A percentile compares a stretch with the other conserved stretches of the same genome.
phyloP scores from a whole-genome alignment of 2,888 invertebrate species.

The Polyploca ridens region DNA sequence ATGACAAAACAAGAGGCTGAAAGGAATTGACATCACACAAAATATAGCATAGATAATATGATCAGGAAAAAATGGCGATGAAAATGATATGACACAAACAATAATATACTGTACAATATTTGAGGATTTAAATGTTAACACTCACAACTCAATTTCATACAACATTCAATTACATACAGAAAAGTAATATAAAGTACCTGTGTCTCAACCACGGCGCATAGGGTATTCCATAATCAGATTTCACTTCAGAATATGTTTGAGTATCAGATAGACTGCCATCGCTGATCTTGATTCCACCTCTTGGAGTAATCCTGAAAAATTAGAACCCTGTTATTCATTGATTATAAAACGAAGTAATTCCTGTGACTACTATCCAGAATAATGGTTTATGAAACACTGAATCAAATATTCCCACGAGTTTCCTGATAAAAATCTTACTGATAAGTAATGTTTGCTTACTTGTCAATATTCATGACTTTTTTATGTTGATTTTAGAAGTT shows the following conservation, averaged over 20 bases:
- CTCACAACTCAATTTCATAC: conserved; percentile 35
- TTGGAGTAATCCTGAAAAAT: conserved; percentile 71
- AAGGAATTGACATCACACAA: conserved; percentile 22
- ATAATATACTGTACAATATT: conserved; percentile 12
- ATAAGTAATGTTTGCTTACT: conserved; percentile 46
- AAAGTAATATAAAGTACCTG: conserved; percentile 80
- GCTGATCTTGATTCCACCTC: conserved; percentile 85
- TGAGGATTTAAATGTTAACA: conserved; percentile 19
- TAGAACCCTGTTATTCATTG: conserved; percentile 19
- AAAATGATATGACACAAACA: conserved; percentile 9
- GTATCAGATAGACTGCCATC: conserved; percentile 95
- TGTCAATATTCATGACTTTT: conserved; percentile 32
- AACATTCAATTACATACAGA: conserved; percentile 29
- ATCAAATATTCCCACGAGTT: conserved; percentile 42
- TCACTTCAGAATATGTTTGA: conserved; percentile 89
- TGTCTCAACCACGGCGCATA: conserved; percentile 95
- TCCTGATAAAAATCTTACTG: conserved; percentile 26
- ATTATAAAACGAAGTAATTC: neutral
- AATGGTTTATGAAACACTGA: conserved; percentile 11
- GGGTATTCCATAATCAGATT: conserved; percentile 92
- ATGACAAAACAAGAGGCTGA: conserved; percentile 1
- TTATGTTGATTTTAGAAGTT: conserved; percentile 11
- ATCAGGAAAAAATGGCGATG: conserved; percentile 19
- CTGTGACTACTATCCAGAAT: neutral
- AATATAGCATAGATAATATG: conserved; percentile 13